phyloP scores from a whole-genome alignment of 2,888 invertebrate species.

The Erannis defoliaria region DNA sequence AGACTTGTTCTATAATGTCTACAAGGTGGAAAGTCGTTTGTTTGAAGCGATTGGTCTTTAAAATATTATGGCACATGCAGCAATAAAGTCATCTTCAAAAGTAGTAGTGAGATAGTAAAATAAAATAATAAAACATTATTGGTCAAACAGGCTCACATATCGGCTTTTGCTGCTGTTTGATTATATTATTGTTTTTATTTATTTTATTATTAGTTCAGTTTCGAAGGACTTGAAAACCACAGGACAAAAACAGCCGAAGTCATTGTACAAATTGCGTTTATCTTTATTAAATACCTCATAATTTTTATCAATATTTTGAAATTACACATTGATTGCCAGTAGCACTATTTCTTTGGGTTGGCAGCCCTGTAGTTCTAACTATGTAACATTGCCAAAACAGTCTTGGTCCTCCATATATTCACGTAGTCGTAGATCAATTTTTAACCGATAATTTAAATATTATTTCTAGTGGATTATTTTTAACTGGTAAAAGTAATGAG shows the following conservation, averaged over 20 bases:
- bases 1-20: too few relatives aligned
- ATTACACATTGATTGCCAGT: slow-evolving; percentile 33
- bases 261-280: slow-evolving; percentile 69
- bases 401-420: background rate
- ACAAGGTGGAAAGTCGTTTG: too few relatives aligned
- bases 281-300: slow-evolving; percentile 62
- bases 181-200: background rate
- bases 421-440: background rate
- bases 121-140: background rate
- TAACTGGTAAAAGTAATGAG: background rate
- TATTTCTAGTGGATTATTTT: background rate
- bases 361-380: slow-evolving; percentile 21
- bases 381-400: background rate
- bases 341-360: slow-evolving; percentile 17
- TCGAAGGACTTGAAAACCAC: slow-evolving; percentile 13
- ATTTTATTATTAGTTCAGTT: background rate
- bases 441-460: background rate
- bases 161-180: background rate
- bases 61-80: background rate
- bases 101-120: background rate
- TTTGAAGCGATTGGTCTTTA: too few relatives aligned
- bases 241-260: slow-evolving; percentile 53
- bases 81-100: background rate
- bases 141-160: background rate
- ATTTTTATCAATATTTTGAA: slow-evolving; percentile 45